Conservation (phyloP, 1,140 invertebrate genomes). For the Brevipalpus yothersi region DNA sequence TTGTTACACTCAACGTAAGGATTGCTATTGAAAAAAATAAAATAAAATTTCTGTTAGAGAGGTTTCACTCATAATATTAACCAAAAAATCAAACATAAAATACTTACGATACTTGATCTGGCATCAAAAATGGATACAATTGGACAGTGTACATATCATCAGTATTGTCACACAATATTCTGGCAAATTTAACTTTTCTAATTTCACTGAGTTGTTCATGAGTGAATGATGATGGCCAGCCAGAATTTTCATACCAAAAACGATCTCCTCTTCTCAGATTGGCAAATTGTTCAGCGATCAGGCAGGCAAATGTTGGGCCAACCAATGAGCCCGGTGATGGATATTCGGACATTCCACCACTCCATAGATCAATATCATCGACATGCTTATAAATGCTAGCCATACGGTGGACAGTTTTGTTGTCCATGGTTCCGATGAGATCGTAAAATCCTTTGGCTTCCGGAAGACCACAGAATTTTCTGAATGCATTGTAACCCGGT, state of each 20-base stretch:
- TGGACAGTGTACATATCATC: conserved; percentile 30
- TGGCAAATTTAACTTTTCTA: conserved; percentile 24
- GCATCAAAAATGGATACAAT: conserved; percentile 17
- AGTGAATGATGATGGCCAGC: conserved; percentile 31
- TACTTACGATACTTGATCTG: conserved; percentile 1
- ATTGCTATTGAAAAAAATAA: conserved; percentile 1
- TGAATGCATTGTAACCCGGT: conserved; percentile 20
- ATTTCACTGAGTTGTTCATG: conserved; percentile 30
- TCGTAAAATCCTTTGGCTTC: conserved; percentile 12
- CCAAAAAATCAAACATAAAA: neutral
- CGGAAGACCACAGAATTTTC: conserved; percentile 49
- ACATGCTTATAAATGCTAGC: conserved; percentile 12
- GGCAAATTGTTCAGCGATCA: conserved; percentile 88
- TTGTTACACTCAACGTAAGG: conserved; percentile 4
- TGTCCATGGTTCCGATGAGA: conserved; percentile 14
- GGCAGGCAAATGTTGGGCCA: conserved; percentile 45
- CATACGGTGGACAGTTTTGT: conserved; percentile 13
- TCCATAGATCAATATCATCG: conserved; percentile 16
- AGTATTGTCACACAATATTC: conserved; percentile 30
- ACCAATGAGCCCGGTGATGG: conserved; percentile 12
- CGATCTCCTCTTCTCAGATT: conserved; percentile 68
- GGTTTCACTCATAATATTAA: neutral
- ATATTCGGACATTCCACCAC: conserved; percentile 18
- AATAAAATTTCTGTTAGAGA: neutral
- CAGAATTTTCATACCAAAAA: conserved; percentile 81